Evolutionary conservation across 2,113 vertebrate genomes (phyloP).

Genomic region (Ptyas mucosa): DNA sequence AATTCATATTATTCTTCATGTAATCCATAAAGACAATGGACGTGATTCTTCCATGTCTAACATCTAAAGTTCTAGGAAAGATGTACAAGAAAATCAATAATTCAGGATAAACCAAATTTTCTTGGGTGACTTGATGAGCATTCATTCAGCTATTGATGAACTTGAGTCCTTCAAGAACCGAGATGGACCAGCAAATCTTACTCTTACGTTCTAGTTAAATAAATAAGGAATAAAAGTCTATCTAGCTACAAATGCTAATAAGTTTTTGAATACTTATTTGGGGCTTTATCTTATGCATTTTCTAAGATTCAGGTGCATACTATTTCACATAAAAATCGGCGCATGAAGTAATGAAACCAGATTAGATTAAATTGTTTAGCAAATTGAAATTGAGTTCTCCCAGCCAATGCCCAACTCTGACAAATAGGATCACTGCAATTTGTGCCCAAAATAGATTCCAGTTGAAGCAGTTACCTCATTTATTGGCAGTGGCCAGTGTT

Average conservation of each 20-base stretch:
- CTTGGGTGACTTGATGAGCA: neutral
- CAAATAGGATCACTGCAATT: neutral
- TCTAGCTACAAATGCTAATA: neutral
- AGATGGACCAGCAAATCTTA: neutral
- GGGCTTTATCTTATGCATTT: neutral
- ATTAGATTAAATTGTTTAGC: neutral
- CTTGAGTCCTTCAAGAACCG: neutral
- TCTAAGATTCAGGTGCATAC: neutral
- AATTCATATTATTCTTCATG: neutral
- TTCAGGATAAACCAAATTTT: neutral
- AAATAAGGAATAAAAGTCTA: neutral
- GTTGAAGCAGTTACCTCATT: neutral
- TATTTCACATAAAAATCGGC: neutral
- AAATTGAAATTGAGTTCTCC: neutral
- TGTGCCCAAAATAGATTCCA: neutral
- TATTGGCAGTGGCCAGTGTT: neutral
- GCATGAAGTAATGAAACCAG: neutral
- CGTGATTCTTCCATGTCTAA: no score
- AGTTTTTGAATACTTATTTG: neutral
- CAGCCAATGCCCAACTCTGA: neutral
- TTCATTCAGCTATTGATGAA: neutral
- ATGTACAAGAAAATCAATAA: neutral
- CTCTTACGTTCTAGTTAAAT: neutral
- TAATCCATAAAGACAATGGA: neutral
- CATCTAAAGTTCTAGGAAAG: neutral